A percentile compares a stretch with the other conserved stretches of the same genome.
phyloP scores from a whole-genome alignment of 53 echinoderm and acorn worm genomes.

The Apostichopus leukothele region DNA sequence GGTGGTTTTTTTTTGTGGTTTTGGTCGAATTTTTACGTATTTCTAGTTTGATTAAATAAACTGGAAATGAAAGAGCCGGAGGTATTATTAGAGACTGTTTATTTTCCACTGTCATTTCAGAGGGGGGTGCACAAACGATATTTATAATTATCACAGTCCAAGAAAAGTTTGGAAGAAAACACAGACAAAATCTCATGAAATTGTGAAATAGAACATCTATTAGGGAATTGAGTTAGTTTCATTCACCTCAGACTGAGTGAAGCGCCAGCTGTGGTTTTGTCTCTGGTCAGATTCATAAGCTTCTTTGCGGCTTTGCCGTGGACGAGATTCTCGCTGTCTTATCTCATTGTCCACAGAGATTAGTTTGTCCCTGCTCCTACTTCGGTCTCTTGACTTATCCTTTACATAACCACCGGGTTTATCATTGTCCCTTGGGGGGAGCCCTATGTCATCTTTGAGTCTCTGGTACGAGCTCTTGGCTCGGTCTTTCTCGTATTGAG shows the following conservation, averaged over 20 bases:
- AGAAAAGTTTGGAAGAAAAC: not conserved
- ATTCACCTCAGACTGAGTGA: slow-evolving; percentile 36
- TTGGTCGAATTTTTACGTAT: too few species aligned
- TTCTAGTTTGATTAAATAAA: not conserved
- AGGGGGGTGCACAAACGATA: slow-evolving; percentile 30
- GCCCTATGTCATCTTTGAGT: not conserved
- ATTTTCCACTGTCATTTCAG: slow-evolving; percentile 35
- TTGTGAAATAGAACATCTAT: slow-evolving; percentile 9
- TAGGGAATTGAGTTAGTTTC: slow-evolving; percentile 20
- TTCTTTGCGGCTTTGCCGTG: slow-evolving; percentile 38
- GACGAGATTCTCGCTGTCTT: slow-evolving; percentile 5
- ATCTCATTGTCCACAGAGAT: slow-evolving; percentile 6
- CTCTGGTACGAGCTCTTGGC: not conserved
- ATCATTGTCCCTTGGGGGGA: not conserved
- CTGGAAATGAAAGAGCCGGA: not conserved
- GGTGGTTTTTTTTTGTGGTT: not conserved
- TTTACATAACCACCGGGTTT: not conserved
- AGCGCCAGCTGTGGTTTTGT: slow-evolving; percentile 15
- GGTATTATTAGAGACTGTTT: not conserved
- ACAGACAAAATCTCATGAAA: not conserved
- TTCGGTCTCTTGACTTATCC: slow-evolving; percentile 28
- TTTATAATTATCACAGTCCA: slow-evolving; percentile 4
- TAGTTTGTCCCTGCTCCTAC: slow-evolving; percentile 39
- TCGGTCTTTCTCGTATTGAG: slow-evolving; percentile 1
- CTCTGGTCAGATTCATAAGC: slow-evolving; percentile 43